phyloP scores from a whole-genome alignment of 1,140 invertebrate species.

The Varroa destructor region DNA sequence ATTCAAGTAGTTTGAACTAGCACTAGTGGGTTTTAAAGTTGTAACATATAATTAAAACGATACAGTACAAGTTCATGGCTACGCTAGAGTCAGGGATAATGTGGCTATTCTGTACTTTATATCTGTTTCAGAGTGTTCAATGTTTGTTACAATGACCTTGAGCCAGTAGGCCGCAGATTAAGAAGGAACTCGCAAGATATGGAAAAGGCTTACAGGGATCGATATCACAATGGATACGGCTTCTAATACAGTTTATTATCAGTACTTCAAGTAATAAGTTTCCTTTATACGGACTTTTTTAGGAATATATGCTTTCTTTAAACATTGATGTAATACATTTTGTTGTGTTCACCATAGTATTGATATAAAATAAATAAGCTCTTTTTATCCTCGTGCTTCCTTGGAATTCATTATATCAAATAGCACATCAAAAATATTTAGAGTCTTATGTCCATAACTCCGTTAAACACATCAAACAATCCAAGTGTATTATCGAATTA shows the following conservation, averaged over 20 bases:
- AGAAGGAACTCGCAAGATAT: constrained; percentile 62
- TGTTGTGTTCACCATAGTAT: not conserved
- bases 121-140: constrained; percentile 75
- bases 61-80: too few species aligned
- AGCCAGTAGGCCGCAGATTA: constrained; percentile 72
- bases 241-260: not conserved
- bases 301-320: too few species aligned
- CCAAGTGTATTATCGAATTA: too few species aligned
- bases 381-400: not conserved
- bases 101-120: not conserved
- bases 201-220: constrained; percentile 59
- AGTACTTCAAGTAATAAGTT: not conserved
- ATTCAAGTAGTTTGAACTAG: too few species aligned
- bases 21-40: too few species aligned
- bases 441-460: not conserved
- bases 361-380: not conserved
- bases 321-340: not conserved
- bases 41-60: too few species aligned
- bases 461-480: too few species aligned
- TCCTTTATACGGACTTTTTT: not conserved
- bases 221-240: constrained; percentile 42
- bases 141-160: constrained; percentile 80
- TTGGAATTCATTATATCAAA: not conserved
- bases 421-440: not conserved
- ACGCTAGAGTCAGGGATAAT: too few species aligned